phyloP scores from a whole-genome alignment of 2,888 invertebrate genomes.

The Gari tellinella region DNA sequence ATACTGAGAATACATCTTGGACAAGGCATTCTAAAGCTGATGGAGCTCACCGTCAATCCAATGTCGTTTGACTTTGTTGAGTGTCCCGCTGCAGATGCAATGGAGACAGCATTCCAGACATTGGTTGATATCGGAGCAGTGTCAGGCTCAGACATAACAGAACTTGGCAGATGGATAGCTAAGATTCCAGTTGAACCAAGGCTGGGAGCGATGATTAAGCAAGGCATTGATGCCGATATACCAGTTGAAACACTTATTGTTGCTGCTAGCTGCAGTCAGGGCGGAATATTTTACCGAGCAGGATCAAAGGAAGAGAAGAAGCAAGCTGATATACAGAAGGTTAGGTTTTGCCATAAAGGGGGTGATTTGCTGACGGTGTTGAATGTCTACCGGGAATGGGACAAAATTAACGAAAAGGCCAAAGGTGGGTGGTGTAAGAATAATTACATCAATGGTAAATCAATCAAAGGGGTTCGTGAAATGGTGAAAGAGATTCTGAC shows the following conservation, averaged over 20 bases:
- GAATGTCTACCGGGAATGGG: constrained; percentile 76
- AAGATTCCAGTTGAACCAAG: constrained; percentile 80
- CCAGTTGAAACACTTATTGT: constrained; percentile 76
- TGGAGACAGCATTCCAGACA: constrained; percentile 71
- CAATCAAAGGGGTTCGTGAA: constrained; percentile 73
- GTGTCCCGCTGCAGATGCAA: constrained; percentile 71
- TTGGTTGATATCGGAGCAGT: constrained; percentile 78
- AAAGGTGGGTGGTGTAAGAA: constrained; percentile 78
- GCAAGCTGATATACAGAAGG: constrained; percentile 71
- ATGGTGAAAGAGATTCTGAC: constrained; percentile 68
- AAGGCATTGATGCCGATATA: constrained; percentile 65
- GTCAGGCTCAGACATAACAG: constrained; percentile 71
- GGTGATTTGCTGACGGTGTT: constrained; percentile 79
- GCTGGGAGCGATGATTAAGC: constrained; percentile 71
- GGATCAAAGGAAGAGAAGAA: constrained; percentile 72
- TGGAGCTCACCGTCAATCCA: constrained; percentile 78
- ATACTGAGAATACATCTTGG: constrained; percentile 79
- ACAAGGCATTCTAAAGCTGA: constrained; percentile 78
- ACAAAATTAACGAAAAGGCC: constrained; percentile 60
- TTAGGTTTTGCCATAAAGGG: constrained; percentile 72
- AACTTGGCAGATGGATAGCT: constrained; percentile 78
- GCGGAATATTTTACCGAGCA: constrained; percentile 79
- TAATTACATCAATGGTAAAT: constrained; percentile 82
- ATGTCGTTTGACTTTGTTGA: constrained; percentile 82
- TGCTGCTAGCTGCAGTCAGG: constrained; percentile 75